Evolutionary conservation across 2,888 invertebrate species (phyloP).

Genomic region (Stratiomys singularior): DNA sequence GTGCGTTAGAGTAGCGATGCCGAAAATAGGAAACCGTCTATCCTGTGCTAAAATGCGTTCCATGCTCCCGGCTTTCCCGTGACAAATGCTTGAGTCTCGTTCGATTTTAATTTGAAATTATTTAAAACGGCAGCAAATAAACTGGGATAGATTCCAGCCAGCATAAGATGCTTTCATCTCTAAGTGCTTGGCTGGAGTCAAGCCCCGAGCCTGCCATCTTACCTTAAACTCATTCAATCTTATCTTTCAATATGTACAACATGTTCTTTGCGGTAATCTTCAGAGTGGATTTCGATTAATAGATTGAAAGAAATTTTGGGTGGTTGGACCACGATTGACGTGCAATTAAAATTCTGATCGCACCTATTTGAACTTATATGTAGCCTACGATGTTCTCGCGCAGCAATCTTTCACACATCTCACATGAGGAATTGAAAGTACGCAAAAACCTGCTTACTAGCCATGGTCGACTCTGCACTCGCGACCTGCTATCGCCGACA

Average conservation of each 20-base stretch:
- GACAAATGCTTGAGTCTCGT: too few relatives aligned
- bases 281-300: not conserved
- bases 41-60: too few relatives aligned
- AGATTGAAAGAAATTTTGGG: not conserved
- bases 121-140: not conserved
- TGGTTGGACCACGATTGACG: not conserved
- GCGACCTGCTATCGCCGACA: too few relatives aligned
- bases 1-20: not conserved
- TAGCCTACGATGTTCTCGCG: too few relatives aligned
- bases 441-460: too few relatives aligned
- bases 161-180: too few relatives aligned
- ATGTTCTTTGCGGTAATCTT: not conserved
- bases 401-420: too few relatives aligned
- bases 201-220: not conserved
- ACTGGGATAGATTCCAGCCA: not conserved
- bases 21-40: too few relatives aligned
- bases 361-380: slow-evolving; percentile 2
- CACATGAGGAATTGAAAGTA: too few relatives aligned
- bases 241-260: not conserved
- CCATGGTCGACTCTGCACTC: too few relatives aligned
- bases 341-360: not conserved
- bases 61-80: too few relatives aligned
- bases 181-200: too few relatives aligned
- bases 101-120: not conserved
- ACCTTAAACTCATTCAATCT: not conserved